Evolutionary conservation across 2,888 invertebrate genomes (phyloP).

Genomic region (Diaphora mendica): DNA sequence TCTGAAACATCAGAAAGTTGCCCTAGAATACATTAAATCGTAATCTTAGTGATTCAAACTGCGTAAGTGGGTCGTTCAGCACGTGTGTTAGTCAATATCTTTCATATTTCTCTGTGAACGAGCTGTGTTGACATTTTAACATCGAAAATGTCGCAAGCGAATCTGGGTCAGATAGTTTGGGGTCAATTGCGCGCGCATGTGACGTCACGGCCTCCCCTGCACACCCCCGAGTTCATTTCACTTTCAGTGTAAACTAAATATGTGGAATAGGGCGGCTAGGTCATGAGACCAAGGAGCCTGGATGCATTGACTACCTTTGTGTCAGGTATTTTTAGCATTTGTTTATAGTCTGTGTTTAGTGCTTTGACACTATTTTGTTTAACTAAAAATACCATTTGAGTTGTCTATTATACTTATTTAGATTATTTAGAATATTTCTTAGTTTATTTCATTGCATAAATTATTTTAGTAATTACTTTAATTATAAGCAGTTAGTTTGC

Average conservation of each 20-base stretch:
- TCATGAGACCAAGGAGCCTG: conserved; percentile 34
- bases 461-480: background rate
- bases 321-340: conserved; percentile 37
- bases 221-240: conserved; percentile 70
- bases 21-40: conserved; percentile 34
- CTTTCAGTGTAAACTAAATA: conserved; percentile 64
- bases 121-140: conserved; percentile 78
- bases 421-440: background rate
- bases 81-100: conserved; percentile 68
- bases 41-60: conserved; percentile 21
- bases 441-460: too few relatives aligned
- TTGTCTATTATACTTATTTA: background rate
- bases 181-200: conserved; percentile 78
- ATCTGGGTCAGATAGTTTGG: conserved; percentile 74
- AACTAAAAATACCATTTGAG: background rate
- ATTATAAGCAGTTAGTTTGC: background rate
- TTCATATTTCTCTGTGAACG: conserved; percentile 58
- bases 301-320: conserved; percentile 22
- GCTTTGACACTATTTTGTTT: conserved; percentile 9
- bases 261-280: conserved; percentile 48
- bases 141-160: conserved; percentile 70
- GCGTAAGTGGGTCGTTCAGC: conserved; percentile 60
- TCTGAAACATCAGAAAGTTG: conserved; percentile 37
- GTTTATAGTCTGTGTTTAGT: conserved; percentile 24
- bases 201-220: conserved; percentile 72